Base-by-base conservation (phyloP, 2,113 vertebrate species). In the Mola mola region DNA sequence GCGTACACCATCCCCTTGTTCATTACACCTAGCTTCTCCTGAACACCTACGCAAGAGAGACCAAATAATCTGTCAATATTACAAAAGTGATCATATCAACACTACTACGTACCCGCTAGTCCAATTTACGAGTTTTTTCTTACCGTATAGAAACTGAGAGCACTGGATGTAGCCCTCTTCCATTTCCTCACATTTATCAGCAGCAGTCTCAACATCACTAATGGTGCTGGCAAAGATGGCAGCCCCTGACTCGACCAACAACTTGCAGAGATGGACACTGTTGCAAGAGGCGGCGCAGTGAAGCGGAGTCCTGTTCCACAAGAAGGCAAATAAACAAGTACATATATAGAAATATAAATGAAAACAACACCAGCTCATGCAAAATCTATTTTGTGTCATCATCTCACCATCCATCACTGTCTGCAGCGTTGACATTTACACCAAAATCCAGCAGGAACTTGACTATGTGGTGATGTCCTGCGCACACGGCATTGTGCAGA, bases 251-350 rank as follows among this genome's bases (percentile, higher is more conserved):
- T 99, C 97, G 2, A 99, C 97, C 85, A 99, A 86, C 59, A 98
- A 83, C 46, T 97, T 99, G 81, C 97, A 99, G 69, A 99, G 96
- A 69, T 98, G 97, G 16, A 97, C 96, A 0, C 96, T 99, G 89
- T 99, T 99, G 90, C 97, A 99, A 40, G 97, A 99, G 15, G 97
- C 97, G 0, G 97, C 97, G 5, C 97, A 99, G 87, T 99, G 97
- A 66, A 99, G 91, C 0, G 97, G 97, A 2, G 97, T 99, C 97
- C 97, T 99, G 84, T 41, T 49, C 19, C 12, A 28, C 15, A 53
- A 21, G 16, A 19, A 25, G 29, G 59, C 10, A 44, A 4, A 63
- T 16, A 12, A 5, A 6, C 7, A 25, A 8, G 17, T 15, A 8
- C 37, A 48, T 10, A 8, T 7, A 31, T 2, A 5, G 6, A n/a